Conservation (phyloP, 2,113 vertebrate species). For the Oryzias curvinotus region DNA sequence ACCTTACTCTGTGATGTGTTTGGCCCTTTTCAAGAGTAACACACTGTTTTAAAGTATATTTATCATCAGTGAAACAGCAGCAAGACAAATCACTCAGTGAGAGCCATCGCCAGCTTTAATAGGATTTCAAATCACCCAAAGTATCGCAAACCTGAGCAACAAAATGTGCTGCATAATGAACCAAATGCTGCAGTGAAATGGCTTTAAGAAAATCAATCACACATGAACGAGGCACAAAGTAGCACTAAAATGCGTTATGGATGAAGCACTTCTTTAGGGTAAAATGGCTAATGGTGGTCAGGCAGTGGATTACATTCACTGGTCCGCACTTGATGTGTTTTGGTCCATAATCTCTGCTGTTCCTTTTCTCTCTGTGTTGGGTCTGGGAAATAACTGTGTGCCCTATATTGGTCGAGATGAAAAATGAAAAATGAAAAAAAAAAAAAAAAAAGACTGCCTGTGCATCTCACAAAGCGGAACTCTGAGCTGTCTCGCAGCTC, state of each 20-base stretch:
- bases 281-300: conserved; percentile 56
- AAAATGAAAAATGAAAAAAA: conserved; percentile 57
- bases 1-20: conserved; percentile 14
- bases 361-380: conserved; percentile 28
- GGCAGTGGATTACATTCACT: conserved; percentile 64
- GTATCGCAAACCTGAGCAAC: conserved; percentile 53
- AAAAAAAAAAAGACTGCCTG: conserved; percentile 33
- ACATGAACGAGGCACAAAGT: conserved; percentile 52
- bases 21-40: conserved; percentile 21
- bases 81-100: conserved; percentile 60
- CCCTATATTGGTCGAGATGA: conserved; percentile 42
- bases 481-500: conserved; percentile 31
- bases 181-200: conserved; percentile 56
- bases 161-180: conserved; percentile 68
- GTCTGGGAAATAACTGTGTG: conserved; percentile 41
- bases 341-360: conserved; percentile 29
- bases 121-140: conserved; percentile 65
- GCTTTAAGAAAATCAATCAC: conserved; percentile 72
- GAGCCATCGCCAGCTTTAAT: conserved; percentile 52
- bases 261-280: conserved; percentile 61
- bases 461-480: conserved; percentile 42
- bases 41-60: conserved; percentile 38
- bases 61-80: conserved; percentile 55
- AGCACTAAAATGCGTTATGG: conserved; percentile 54
- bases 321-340: conserved; percentile 53